Percentiles rank a stretch among this genome's conserved stretches.
These are phyloP conservation scores for Apis cerana DNA, from an alignment of 1,140 invertebrate genomes.

Conservation along the genomic window DNA sequence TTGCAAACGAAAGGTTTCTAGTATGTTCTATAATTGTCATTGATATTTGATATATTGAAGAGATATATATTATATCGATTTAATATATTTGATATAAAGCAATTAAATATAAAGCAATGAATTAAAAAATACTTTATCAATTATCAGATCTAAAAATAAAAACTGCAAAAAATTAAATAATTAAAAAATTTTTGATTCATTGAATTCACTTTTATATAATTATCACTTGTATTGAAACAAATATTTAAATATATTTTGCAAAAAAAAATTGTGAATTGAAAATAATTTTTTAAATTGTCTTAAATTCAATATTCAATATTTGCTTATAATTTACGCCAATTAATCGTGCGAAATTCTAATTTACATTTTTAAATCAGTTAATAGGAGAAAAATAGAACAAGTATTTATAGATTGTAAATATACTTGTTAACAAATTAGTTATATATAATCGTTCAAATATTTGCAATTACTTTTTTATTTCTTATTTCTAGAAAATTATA, in stretches of 20 bases:
- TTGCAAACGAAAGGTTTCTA: too few species aligned
- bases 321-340: not conserved
- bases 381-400: not conserved
- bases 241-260: not conserved
- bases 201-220: not conserved
- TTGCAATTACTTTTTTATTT: not conserved
- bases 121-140: not conserved
- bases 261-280: not conserved
- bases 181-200: not conserved
- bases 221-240: not conserved
- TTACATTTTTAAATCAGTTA: not conserved
- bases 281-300: not conserved
- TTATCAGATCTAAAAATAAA: too few species aligned
- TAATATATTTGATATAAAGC: too few species aligned
- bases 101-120: too few species aligned
- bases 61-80: too few species aligned
- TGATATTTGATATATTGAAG: too few species aligned
- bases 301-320: not conserved
- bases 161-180: too few species aligned
- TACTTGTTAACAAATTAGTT: not conserved
- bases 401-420: not conserved
- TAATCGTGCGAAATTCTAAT: not conserved
- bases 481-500: too few species aligned
- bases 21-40: too few species aligned
- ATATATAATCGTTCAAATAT: not conserved